These are phyloP conservation scores for Apis laboriosa DNA, from an alignment of 1,140 invertebrate genomes.

Conservation along the genomic window DNA sequence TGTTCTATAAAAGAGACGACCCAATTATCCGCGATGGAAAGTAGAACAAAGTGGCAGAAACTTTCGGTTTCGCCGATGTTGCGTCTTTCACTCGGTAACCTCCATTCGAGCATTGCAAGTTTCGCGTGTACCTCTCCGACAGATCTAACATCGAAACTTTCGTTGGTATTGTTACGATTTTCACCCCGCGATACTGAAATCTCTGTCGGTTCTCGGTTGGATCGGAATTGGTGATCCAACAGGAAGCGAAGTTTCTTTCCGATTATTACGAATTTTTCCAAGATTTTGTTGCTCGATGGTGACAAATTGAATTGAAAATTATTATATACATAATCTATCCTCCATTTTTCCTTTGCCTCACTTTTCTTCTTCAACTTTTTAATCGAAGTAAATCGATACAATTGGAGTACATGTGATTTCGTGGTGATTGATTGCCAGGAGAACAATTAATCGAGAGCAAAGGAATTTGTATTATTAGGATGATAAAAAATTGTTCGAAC, in stretches of 20 bases:
- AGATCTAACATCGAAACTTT: conserved; percentile 8
- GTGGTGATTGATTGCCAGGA: too few species aligned
- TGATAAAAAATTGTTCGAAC: too few species aligned
- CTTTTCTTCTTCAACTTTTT: not conserved
- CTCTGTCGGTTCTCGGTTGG: not conserved
- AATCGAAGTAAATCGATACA: too few species aligned
- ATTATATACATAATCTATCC: too few species aligned
- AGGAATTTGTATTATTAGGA: too few species aligned
- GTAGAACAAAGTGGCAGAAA: conserved; percentile 60
- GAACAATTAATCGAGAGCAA: too few species aligned
- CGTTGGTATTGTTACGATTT: conserved; percentile 6
- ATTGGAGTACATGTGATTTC: too few species aligned
- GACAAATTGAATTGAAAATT: too few species aligned
- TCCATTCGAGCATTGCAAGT: conserved; percentile 32
- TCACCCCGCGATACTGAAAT: not conserved
- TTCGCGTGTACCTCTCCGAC: not conserved
- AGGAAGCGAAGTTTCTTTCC: not conserved
- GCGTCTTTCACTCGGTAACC: conserved; percentile 62
- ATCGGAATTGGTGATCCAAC: not conserved
- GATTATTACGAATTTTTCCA: not conserved
- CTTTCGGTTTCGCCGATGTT: conserved; percentile 65
- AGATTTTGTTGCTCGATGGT: too few species aligned
- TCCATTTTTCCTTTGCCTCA: not conserved
- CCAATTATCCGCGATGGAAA: conserved; percentile 65
- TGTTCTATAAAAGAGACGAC: conserved; percentile 23